These are phyloP conservation scores for Scaptomyza tumidula DNA, from an alignment of 2,888 invertebrate species.

Conservation along the genomic window DNA sequence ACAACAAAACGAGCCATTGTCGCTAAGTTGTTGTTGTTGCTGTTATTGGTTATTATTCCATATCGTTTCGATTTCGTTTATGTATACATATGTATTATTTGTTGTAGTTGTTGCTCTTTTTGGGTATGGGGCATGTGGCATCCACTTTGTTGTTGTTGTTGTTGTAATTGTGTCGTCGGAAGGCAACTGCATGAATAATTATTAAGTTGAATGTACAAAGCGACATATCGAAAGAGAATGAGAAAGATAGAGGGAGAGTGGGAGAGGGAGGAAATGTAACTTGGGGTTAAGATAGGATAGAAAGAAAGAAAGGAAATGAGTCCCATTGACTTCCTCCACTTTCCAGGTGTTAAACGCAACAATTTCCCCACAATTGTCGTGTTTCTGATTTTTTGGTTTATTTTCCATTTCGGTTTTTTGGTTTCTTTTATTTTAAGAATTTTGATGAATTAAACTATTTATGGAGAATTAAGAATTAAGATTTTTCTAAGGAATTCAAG, in stretches of 20 bases:
- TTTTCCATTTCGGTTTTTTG: conserved; percentile 9
- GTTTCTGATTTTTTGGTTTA: conserved; percentile 20
- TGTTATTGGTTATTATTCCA: conserved; percentile 54
- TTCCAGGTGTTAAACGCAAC: conserved; percentile 12
- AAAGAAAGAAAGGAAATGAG: conserved; percentile 28
- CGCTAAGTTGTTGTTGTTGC: conserved; percentile 52
- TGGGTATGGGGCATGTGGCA: conserved; percentile 59
- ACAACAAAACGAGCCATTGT: conserved; percentile 63
- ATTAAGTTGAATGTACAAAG: conserved; percentile 65
- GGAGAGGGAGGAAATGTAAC: background rate
- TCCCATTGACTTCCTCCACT: conserved; percentile 18
- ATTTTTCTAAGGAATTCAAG: too few relatives aligned
- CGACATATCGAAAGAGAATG: background rate
- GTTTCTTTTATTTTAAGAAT: conserved; percentile 41
- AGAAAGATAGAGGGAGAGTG: background rate
- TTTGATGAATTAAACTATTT: conserved; percentile 59
- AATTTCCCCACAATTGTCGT: conserved; percentile 40
- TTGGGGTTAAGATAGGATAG: conserved; percentile 1
- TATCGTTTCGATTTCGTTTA: conserved; percentile 75
- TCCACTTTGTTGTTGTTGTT: conserved; percentile 62
- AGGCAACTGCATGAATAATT: conserved; percentile 80
- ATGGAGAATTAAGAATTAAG: conserved; percentile 1
- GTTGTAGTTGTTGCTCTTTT: conserved; percentile 35
- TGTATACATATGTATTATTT: conserved; percentile 46
- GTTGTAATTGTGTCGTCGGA: conserved; percentile 69